Evolutionary conservation across 2,113 vertebrate species (phyloP), one percentile per base, ranked within the genome.

Genomic region (Halcyon malimbica): DNA sequence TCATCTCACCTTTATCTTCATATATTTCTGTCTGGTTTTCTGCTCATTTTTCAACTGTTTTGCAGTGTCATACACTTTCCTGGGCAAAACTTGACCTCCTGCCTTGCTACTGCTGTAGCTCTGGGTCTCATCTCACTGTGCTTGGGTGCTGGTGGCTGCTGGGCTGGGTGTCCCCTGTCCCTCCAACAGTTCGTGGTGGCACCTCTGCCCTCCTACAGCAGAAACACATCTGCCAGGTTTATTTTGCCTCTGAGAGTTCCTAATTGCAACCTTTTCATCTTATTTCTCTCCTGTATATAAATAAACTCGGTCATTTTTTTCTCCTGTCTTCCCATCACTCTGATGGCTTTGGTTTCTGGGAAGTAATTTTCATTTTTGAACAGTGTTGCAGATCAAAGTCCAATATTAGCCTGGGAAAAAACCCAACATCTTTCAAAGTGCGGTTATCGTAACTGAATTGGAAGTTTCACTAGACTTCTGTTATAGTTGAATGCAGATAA

Each of bases 231-330:
- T 64, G 28, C 3, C 2, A 4, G n/a, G 8, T 76, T 93, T 83
- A 74, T 44, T 83, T 69, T 37, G 26, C 69, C 42, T 62, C 48
- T 81, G 75, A 81, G 79, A 77, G 42, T 84, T 81, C 53, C 44
- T 62, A 81, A 81, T 29, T 56, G 31, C 1, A 48, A 71, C 41
- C 39, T 8, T 65, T 68, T 71, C 41, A 3, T 35, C 59, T 67
- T 82, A 31, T 68, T 89, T 68, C 59, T 76, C 44, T 65, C 41
- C 48, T 60, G 39, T 71, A 85, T 91, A 57, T 81, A 80, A 91
- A 81, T 35, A 46, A 91, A 67, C 64, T 76, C 4, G 0, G 42
- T 19, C 56, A 16, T n/a, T 74, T 37, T 33, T 81, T 76, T 51
- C 33, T 4, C 46, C 54, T 59, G 19, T 50, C 42, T 89, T 88